Evolutionary conservation across 2,797 vertebrate genomes (phyloP).

Genomic region (Aeoliscus strigatus): DNA sequence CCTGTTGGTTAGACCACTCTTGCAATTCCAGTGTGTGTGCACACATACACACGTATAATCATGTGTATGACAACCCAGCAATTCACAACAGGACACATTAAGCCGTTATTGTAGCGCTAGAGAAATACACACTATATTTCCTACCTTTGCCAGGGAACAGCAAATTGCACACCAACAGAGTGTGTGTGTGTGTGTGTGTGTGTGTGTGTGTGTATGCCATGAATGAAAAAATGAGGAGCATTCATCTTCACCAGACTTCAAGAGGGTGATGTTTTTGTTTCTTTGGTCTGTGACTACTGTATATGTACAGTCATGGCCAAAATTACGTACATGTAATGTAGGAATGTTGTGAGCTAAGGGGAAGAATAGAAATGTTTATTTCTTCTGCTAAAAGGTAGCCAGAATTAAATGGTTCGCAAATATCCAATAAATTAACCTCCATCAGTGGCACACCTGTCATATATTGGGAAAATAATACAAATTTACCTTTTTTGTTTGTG

Average conservation of each 20-base stretch:
- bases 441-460: too few species aligned
- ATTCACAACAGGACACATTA: slow-evolving; percentile 15
- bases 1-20: slow-evolving; percentile 27
- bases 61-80: slow-evolving; percentile 4
- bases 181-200: slow-evolving; percentile 5
- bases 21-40: slow-evolving; percentile 20
- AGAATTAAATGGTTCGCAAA: too few species aligned
- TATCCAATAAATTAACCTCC: too few species aligned
- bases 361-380: too few species aligned
- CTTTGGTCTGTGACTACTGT: too few species aligned
- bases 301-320: too few species aligned
- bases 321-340: too few species aligned
- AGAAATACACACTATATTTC: slow-evolving; percentile 54
- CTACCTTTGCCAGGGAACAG: slow-evolving; percentile 39
- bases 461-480: too few species aligned
- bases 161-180: slow-evolving; percentile 8
- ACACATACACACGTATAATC: background rate
- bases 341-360: too few species aligned
- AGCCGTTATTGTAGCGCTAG: slow-evolving; percentile 47
- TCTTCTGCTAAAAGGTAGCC: too few species aligned
- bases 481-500: too few species aligned
- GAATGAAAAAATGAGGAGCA: too few species aligned
- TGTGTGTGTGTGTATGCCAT: background rate
- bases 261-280: background rate
- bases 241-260: background rate